Percentiles rank a stretch among this genome's conserved stretches.
Evolutionary conservation across 1,140 invertebrate species (phyloP).

Genomic region (Bombus affinis): DNA sequence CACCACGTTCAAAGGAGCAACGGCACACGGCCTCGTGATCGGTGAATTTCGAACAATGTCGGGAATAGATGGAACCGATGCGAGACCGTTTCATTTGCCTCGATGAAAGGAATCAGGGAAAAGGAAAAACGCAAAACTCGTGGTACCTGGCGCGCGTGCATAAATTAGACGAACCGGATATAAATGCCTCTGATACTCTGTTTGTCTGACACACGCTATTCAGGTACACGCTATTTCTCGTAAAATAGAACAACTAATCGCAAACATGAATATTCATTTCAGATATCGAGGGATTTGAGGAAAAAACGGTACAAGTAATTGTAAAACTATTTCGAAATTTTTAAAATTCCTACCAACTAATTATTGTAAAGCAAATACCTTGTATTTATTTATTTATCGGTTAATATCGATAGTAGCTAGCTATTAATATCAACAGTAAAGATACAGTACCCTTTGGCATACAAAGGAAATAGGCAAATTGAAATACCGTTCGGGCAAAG

Average conservation of each 20-base stretch:
- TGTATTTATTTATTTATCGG: too few species aligned
- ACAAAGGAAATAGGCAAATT: too few species aligned
- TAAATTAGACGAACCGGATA: slow-evolving; percentile 22
- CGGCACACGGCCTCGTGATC: slow-evolving; percentile 37
- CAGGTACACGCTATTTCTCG: background rate
- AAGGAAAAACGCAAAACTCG: background rate
- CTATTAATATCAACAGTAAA: too few species aligned
- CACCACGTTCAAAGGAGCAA: slow-evolving; percentile 46
- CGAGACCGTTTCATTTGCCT: slow-evolving; percentile 47
- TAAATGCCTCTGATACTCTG: background rate
- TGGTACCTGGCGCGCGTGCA: background rate
- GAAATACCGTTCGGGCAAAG: too few species aligned
- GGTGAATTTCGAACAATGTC: slow-evolving; percentile 55
- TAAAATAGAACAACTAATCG: background rate
- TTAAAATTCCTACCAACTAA: too few species aligned
- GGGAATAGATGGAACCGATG: slow-evolving; percentile 30
- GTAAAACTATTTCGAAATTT: too few species aligned
- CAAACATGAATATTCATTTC: background rate
- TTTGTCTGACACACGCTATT: background rate
- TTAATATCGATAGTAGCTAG: too few species aligned
- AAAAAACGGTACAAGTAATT: background rate
- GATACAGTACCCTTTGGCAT: too few species aligned
- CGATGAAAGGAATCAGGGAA: slow-evolving; percentile 26
- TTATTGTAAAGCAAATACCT: too few species aligned
- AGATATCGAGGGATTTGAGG: background rate